Conservation (phyloP, 2,113 vertebrate species). For the Megaceryle torquata region DNA sequence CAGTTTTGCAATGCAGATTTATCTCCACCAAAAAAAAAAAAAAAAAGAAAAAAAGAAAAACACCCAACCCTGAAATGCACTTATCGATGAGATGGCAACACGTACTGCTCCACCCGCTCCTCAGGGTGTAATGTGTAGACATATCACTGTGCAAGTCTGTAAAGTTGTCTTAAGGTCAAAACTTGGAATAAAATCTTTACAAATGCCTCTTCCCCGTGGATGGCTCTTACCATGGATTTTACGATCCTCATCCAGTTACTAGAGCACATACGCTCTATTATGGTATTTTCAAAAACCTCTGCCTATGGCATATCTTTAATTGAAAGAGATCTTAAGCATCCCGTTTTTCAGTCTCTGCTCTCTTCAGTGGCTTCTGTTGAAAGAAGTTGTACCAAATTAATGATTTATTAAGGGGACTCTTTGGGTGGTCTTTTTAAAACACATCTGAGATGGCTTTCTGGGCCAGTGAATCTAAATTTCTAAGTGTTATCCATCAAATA, state of each 20-base stretch:
- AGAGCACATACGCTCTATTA: not conserved
- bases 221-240: not conserved
- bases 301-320: not conserved
- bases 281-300: not conserved
- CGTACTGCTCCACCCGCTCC: not conserved
- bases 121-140: rapidly evolving
- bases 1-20: not conserved
- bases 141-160: not conserved
- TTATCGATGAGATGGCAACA: not conserved
- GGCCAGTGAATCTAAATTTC: not conserved
- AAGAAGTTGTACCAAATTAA: not conserved
- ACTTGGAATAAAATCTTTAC: not conserved
- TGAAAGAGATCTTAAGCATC: not conserved
- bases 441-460: not conserved
- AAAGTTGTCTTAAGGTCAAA: not conserved
- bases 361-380: not conserved
- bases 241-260: not conserved
- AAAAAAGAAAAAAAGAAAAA: no score
- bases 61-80: rapidly evolving
- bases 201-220: not conserved
- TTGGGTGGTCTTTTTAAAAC: not conserved
- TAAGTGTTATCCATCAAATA: not conserved
- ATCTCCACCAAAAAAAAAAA: not conserved
- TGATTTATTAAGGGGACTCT: not conserved
- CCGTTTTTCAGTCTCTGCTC: not conserved